These are phyloP conservation scores for Drosophila fuyamai DNA, from an alignment of 1,140 invertebrate species.

Conservation along the genomic window DNA sequence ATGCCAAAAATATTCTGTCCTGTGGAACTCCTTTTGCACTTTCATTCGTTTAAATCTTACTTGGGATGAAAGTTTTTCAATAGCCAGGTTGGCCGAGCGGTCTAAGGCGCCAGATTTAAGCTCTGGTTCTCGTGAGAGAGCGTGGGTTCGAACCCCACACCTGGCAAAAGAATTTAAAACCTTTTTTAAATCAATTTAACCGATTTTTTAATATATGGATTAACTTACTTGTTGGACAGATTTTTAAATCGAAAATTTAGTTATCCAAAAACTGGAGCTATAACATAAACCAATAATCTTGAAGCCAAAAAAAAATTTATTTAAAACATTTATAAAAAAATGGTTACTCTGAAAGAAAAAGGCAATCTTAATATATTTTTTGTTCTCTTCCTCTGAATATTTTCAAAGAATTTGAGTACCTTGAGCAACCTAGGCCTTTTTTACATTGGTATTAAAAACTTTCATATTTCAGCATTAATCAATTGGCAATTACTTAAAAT, in stretches of 20 bases:
- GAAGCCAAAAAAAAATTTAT: no score
- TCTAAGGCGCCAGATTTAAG: slow-evolving; percentile 14
- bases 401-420: no score
- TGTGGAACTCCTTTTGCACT: neutral
- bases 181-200: neutral
- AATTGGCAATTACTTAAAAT: neutral
- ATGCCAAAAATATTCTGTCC: neutral
- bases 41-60: neutral
- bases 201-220: no score
- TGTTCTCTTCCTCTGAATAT: no score
- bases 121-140: slow-evolving; percentile 9
- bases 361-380: no score
- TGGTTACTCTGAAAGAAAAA: no score
- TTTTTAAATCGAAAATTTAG: no score
- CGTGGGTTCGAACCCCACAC: slow-evolving; percentile 12
- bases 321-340: neutral
- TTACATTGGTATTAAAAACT: no score
- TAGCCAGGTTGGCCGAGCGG: slow-evolving; percentile 9
- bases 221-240: neutral
- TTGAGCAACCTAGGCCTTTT: no score
- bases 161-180: neutral
- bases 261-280: no score
- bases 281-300: no score
- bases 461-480: neutral
- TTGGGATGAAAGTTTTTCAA: accelerated